Conservation (phyloP, 2,797 vertebrate genomes). For the Jordanella pulchra region DNA sequence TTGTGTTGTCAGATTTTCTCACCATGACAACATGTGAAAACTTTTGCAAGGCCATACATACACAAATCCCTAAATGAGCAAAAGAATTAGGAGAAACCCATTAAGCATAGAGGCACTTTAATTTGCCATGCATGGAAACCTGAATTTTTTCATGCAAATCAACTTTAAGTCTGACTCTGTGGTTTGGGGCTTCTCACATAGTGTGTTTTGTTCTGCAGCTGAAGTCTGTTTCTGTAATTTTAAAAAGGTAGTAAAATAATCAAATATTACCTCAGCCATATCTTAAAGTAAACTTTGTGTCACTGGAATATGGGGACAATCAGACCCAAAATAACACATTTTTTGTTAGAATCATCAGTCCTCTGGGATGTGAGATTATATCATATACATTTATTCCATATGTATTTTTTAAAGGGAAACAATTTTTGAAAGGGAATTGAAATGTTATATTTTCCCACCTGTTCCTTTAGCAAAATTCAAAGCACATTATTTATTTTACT, state of each 20-base stretch:
- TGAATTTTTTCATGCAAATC: background rate
- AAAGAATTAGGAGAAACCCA: background rate
- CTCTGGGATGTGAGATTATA: background rate
- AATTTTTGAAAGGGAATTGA: background rate
- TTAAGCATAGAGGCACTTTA: background rate
- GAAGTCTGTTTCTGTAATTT: constrained; percentile 9
- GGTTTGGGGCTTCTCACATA: background rate
- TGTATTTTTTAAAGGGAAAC: background rate
- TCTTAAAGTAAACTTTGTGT: constrained; percentile 13
- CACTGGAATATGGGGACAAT: constrained; percentile 2
- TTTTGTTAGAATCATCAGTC: constrained; percentile 9
- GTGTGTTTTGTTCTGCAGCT: background rate
- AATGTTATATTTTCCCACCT: constrained; percentile 44
- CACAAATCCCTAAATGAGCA: background rate
- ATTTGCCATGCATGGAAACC: background rate
- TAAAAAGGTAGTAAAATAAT: constrained; percentile 10
- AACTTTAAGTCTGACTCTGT: background rate
- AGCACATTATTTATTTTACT: constrained; percentile 4
- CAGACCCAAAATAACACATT: constrained; percentile 10
- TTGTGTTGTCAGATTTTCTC: too few relatives aligned
- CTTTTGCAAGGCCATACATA: background rate
- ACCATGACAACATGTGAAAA: background rate
- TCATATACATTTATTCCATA: constrained; percentile 11
- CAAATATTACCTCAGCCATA: constrained; percentile 1
- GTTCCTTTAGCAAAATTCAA: constrained; percentile 1